Base-by-base conservation (phyloP, 2,888 invertebrate genomes). In the Drosophila sordidula region DNA sequence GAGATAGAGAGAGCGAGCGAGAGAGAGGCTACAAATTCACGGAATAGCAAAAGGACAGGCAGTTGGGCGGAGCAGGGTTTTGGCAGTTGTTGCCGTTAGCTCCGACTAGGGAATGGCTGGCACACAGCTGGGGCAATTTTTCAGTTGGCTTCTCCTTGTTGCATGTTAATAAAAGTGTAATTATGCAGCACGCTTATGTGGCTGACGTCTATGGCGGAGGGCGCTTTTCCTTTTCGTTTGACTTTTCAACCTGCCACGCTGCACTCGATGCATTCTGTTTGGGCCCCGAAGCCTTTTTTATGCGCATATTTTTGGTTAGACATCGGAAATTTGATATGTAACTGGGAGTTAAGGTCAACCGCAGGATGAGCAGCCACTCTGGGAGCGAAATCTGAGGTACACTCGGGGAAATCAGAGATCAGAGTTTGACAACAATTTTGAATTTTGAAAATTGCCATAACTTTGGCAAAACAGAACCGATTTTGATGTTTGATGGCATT, bases 141-240 rank as follows among this genome's bases (percentile, higher is more conserved):
- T 62, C 70, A 72, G 72, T 63, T 75, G 80, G 64, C 71, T 77
- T 75, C 72, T 66, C 54, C 66, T 66, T 59, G 63, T 78, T 70
- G 70, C 47, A 78, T 78, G 78, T 74, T 84, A 84, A 84, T 84
- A 84, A 86, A 86, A 72, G 74, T 70, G 78, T 80, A 84, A 83
- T 83, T 85, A 79, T 83, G 82, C 80, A 72, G 72, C 59, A 54
- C 36, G 70, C 72, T 64, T 63, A 54, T 70, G 56, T 52, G 70
- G 22, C 63, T 32, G 62, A 18, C 41, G 32, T 6, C 50, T 38
- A 41, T 29, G 36, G 39, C 41, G 6, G 50, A 41, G 18, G 8
- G 12, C 29, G 16, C 6, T 42, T n/a, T 34, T 16, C 36, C 39
- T 41, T 8, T 57, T n/a, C 36, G 26, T 56, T 75, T 71, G 78